Conservation (phyloP, 2,113 vertebrate species). For the Gallinago jamesoni region DNA sequence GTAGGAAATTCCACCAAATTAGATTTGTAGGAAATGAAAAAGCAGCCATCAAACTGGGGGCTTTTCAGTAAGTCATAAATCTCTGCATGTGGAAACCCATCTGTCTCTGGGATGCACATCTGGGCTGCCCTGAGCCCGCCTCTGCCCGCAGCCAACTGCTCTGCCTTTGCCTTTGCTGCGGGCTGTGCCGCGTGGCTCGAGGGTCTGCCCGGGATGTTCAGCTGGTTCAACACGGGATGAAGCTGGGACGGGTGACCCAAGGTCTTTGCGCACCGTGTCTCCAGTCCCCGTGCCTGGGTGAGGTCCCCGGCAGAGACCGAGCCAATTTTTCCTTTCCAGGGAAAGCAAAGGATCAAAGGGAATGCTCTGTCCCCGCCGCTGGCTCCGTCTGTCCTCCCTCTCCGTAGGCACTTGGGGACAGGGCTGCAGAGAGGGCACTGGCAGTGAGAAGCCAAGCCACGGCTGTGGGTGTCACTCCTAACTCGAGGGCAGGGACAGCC, state of each 20-base stretch:
- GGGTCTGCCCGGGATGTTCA: not conserved
- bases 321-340: not conserved
- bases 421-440: not conserved
- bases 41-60: not conserved
- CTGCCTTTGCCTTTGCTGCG: rapidly evolving
- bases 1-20: slow-evolving; percentile 33
- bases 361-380: rapidly evolving
- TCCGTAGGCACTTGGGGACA: not conserved
- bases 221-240: rapidly evolving
- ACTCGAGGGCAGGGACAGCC: not conserved
- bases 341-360: rapidly evolving
- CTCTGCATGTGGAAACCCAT: not conserved
- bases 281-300: rapidly evolving
- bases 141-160: not conserved
- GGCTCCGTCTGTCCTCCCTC: not conserved
- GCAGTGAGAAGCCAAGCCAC: not conserved
- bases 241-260: not conserved
- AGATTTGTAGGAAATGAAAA: slow-evolving; percentile 61
- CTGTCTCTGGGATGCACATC: not conserved
- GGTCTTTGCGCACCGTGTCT: rapidly evolving
- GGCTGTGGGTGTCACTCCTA: not conserved
- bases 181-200: rapidly evolving
- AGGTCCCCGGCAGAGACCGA: not conserved
- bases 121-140: not conserved
- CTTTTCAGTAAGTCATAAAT: slow-evolving; percentile 58